Base-by-base conservation (phyloP, 2,888 invertebrate species). In the Ctenicera cuprea region DNA sequence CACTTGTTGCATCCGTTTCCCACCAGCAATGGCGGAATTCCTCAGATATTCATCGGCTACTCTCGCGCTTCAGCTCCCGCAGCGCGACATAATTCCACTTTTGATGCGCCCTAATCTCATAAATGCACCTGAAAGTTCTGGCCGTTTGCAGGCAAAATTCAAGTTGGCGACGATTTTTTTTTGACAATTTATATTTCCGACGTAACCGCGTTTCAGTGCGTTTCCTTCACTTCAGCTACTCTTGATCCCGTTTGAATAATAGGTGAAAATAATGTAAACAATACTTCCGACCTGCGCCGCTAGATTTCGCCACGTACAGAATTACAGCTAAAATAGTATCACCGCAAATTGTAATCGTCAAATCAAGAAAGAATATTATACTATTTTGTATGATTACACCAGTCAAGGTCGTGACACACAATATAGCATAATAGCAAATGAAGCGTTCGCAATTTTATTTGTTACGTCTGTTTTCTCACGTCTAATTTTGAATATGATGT, bases 21-120 rank as follows among this genome's bases (percentile, higher is more conserved):
- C 87, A 22, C 86, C 86, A 82, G 85, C 86, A 82, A 88, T 87
- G 70, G 26, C 89, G 87, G 82, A 88, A 89, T 85, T 87, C 88
- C 72, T 88, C 88, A 86, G 86, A 86, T 82, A 77, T 76, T 70
- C 73, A 52, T 68, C 87, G 85, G 73, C 85, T 85, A 4, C 83
- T 61, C 68, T 71, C 59, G 41, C 20, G 54, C 16, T 43, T 57
- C 57, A 22, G 61, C 52, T 66, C 48, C 71, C 59, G 64, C 45
- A 33, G 64, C 54, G 67, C 57, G 66, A 63, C 65, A 68, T 52
- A 63, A 71, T 62, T 67, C 62, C 71, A 12, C 38, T 59, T 12
- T 33, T 37, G 38, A 30, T 41, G 54, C 37, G 20, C 30, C 41
- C 26, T 66, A 66, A 66, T 66, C 54, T 43, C 41, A 3, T 41